phyloP scores from a whole-genome alignment of 2,113 vertebrate genomes.

The Beaufortia kweichowensis region DNA sequence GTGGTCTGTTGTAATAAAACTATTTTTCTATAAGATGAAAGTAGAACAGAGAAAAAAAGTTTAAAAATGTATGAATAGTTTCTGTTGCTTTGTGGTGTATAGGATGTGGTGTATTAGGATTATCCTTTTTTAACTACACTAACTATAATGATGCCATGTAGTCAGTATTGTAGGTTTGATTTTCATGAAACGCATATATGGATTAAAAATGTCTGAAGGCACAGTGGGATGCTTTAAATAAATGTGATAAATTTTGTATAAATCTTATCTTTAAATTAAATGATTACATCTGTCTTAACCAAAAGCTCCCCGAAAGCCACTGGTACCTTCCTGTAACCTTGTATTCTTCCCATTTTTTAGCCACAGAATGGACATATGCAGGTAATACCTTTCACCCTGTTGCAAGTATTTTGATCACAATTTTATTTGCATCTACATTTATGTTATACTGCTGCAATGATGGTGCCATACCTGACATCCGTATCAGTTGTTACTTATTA shows the following conservation, averaged over 20 bases:
- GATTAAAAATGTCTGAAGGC: too few species aligned
- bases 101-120: too few species aligned
- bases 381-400: constrained; percentile 26
- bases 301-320: not conserved
- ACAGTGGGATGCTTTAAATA: too few species aligned
- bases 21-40: not conserved
- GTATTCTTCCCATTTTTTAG: constrained; percentile 24
- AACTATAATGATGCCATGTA: too few species aligned
- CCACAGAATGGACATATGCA: constrained; percentile 50
- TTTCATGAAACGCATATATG: not conserved
- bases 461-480: not conserved
- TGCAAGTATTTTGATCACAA: not conserved
- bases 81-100: not conserved
- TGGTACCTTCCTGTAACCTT: not conserved
- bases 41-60: not conserved
- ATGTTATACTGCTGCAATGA: not conserved
- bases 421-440: not conserved
- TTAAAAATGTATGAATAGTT: not conserved
- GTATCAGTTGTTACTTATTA: not conserved
- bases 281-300: too few species aligned
- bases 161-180: too few species aligned
- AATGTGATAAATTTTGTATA: too few species aligned
- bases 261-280: too few species aligned
- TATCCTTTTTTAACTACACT: too few species aligned
- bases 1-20: not conserved